Conservation (phyloP, 2,113 vertebrate species). For the Psilopogon haemacephalus region DNA sequence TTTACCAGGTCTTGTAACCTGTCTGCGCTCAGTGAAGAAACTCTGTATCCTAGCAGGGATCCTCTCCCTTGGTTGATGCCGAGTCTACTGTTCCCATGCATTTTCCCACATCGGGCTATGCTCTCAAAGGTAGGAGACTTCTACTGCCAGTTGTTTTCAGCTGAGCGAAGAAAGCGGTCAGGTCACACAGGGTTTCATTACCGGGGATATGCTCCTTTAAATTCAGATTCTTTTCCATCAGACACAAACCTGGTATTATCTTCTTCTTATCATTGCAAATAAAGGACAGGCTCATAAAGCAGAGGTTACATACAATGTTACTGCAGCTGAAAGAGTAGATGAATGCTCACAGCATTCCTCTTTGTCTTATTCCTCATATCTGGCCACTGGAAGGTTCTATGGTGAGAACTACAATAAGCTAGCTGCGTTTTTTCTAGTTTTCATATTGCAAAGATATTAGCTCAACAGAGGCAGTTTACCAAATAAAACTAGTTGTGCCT, state of each 20-base stretch:
- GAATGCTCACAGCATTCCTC: conserved; percentile 30
- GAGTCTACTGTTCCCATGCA: background rate
- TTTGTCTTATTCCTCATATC: conserved; percentile 44
- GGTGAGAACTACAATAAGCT: background rate
- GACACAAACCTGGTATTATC: conserved; percentile 57
- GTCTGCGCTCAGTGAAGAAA: rapidly evolving
- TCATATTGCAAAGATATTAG: conserved; percentile 39
- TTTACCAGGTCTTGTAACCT: background rate
- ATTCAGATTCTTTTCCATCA: conserved; percentile 41
- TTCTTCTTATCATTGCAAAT: conserved; percentile 65
- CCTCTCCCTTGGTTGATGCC: background rate
- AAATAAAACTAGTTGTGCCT: background rate
- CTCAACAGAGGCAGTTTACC: background rate
- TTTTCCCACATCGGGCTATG: background rate
- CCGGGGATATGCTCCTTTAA: conserved; percentile 9
- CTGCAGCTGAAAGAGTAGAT: conserved; percentile 51
- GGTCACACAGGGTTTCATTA: conserved; percentile 34
- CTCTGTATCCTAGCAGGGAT: background rate
- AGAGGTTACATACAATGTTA: conserved; percentile 61
- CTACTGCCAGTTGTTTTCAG: background rate
- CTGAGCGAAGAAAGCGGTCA: background rate
- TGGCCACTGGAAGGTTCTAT: conserved; percentile 23
- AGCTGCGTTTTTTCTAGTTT: background rate
- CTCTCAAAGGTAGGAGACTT: background rate
- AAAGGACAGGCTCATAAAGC: conserved; percentile 61